phyloP scores from a whole-genome alignment of 2,888 invertebrate genomes.

The Carpatolechia fugitivella region DNA sequence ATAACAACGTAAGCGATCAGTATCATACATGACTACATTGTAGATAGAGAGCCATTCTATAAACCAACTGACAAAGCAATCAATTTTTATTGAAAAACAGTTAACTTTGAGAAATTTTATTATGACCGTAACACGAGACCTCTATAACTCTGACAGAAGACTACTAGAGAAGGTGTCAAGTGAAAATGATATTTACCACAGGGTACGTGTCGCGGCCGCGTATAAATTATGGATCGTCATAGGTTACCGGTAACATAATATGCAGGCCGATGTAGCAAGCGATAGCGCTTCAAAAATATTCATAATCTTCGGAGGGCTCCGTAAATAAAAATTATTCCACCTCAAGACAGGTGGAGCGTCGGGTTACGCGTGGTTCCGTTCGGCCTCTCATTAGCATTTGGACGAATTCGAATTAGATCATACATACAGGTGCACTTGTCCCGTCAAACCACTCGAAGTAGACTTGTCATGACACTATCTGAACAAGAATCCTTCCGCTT shows the following conservation, averaged over 20 bases:
- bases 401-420: constrained; percentile 54
- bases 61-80: constrained; percentile 13
- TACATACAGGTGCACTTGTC: constrained; percentile 64
- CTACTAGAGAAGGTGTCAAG: constrained; percentile 51
- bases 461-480: constrained; percentile 61
- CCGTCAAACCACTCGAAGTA: constrained; percentile 47
- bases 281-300: constrained; percentile 66
- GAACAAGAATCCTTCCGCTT: constrained; percentile 52
- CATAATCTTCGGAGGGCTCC: constrained; percentile 68
- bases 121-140: constrained; percentile 29
- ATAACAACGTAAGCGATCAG: background rate
- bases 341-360: constrained; percentile 71
- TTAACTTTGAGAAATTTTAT: constrained; percentile 14
- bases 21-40: background rate
- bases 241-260: constrained; percentile 67
- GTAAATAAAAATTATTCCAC: constrained; percentile 73
- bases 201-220: constrained; percentile 29
- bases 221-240: constrained; percentile 60
- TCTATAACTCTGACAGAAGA: constrained; percentile 34
- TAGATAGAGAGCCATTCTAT: background rate
- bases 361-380: constrained; percentile 50
- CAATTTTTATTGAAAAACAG: constrained; percentile 17
- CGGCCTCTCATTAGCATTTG: constrained; percentile 58
- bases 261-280: constrained; percentile 53
- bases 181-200: constrained; percentile 42